A percentile compares a stretch with the other conserved stretches of the same genome.
phyloP scores from a whole-genome alignment of 2,888 invertebrate species.

The Parascotia fuliginaria region DNA sequence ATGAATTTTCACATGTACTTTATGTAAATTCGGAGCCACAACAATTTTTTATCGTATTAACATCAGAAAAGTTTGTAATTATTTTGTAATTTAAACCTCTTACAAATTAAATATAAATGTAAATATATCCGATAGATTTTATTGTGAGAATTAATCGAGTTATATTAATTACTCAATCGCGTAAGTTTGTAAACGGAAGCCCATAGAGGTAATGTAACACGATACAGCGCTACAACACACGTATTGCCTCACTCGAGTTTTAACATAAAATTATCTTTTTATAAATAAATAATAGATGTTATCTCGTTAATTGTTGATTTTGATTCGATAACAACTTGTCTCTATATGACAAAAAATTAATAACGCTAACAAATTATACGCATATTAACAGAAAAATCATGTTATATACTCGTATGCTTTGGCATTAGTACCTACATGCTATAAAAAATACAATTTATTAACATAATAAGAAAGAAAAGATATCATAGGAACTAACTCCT shows the following conservation, averaged over 20 bases:
- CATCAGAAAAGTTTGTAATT: constrained; percentile 38
- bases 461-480: too few species aligned
- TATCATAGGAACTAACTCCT: too few species aligned
- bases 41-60: constrained; percentile 33
- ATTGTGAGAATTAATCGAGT: constrained; percentile 26
- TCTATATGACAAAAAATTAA: background rate
- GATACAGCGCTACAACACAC: constrained; percentile 2
- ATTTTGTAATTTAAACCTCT: constrained; percentile 40
- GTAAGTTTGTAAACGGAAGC: constrained; percentile 9
- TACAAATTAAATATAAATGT: constrained; percentile 38
- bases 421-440: too few species aligned
- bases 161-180: constrained; percentile 33
- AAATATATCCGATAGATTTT: constrained; percentile 32
- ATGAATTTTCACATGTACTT: constrained; percentile 28
- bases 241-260: constrained; percentile 15
- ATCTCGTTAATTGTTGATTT: constrained; percentile 15
- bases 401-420: too few species aligned
- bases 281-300: constrained; percentile 11
- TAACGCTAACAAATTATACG: too few species aligned
- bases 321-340: background rate
- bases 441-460: too few species aligned
- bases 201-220: constrained; percentile 13
- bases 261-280: constrained; percentile 13
- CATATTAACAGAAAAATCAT: too few species aligned
- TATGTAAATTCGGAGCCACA: constrained; percentile 36